A percentile compares a stretch with the other conserved stretches of the same genome.
Conservation (phyloP, 2,113 vertebrate genomes). For the Heloderma charlesbogerti region DNA sequence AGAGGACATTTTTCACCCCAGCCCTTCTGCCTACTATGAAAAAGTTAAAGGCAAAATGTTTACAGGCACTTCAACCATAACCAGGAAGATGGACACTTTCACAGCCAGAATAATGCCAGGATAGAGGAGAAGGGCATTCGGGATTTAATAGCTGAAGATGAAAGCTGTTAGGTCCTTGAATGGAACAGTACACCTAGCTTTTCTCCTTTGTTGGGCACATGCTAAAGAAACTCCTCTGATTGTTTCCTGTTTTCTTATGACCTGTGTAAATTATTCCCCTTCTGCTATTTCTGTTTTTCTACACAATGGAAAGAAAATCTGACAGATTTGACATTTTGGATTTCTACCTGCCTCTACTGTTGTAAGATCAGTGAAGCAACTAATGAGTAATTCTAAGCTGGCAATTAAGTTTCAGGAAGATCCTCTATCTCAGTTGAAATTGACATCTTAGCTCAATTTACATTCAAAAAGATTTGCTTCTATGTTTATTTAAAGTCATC, state of each 20-base stretch:
- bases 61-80: neutral
- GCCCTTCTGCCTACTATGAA: neutral
- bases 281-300: neutral
- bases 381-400: neutral
- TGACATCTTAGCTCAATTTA: neutral
- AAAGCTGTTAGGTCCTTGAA: neutral
- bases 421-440: neutral
- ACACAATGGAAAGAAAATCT: neutral
- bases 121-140: neutral
- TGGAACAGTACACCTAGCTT: neutral
- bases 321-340: neutral
- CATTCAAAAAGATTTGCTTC: neutral
- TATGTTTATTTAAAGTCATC: fast-evolving
- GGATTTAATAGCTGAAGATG: neutral
- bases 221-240: neutral
- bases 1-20: too few species aligned
- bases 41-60: neutral
- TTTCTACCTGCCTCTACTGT: neutral
- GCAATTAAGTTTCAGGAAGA: neutral
- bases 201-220: neutral
- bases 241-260: fast-evolving
- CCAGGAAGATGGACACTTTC: neutral
- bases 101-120: neutral
- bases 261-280: neutral
- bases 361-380: neutral